Conservation (phyloP, 2,888 invertebrate genomes). For the Clepsis dumicolana region DNA sequence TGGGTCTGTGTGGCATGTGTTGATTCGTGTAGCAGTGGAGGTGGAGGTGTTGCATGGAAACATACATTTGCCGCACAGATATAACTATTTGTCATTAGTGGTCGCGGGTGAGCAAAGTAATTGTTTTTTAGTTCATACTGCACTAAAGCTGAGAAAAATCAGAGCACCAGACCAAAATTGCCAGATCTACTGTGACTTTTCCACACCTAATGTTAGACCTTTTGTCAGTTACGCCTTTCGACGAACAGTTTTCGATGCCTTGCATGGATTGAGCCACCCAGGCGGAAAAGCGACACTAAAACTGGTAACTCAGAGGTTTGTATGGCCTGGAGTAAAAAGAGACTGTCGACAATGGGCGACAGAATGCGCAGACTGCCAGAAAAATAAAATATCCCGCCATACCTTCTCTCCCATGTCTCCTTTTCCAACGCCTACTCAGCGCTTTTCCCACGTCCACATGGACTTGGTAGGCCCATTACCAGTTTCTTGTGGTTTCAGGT, state of each 20-base stretch:
- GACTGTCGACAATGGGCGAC: constrained; percentile 59
- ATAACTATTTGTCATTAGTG: no score
- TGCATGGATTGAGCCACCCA: constrained; percentile 20
- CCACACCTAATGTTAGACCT: neutral
- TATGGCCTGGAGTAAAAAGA: constrained; percentile 61
- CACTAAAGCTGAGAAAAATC: neutral
- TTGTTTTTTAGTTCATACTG: no score
- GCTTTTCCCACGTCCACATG: constrained; percentile 47
- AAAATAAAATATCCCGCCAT: constrained; percentile 57
- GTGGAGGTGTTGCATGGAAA: no score
- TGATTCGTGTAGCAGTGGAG: no score
- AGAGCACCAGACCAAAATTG: neutral
- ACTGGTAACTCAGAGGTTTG: constrained; percentile 56
- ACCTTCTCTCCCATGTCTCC: no score
- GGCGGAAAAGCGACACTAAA: constrained; percentile 23
- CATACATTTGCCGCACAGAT: no score
- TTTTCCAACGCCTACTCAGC: no score
- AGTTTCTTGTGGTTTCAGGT: neutral
- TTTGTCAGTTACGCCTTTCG: no score
- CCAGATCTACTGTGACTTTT: neutral
- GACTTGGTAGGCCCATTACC: neutral
- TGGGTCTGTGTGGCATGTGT: no score
- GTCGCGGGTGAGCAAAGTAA: no score
- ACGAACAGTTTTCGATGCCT: constrained; percentile 3
- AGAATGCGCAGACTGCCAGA: constrained; percentile 58